Evolutionary conservation across 2,113 vertebrate species (phyloP).

Genomic region (Gulo gulo): DNA sequence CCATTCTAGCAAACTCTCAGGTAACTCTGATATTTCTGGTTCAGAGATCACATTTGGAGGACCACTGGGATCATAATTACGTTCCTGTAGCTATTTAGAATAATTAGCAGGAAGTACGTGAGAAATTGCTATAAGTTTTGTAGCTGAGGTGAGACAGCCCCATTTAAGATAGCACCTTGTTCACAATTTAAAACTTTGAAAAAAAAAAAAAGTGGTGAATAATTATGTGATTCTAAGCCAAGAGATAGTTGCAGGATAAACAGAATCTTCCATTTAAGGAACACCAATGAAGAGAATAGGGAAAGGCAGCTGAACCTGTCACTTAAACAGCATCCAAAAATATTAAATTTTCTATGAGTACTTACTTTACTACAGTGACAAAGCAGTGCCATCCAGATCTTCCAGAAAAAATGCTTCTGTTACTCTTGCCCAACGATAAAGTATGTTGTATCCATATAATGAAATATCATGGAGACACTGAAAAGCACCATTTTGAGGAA

Average conservation of each 20-base stretch:
- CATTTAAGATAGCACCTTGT: slow-evolving; percentile 9
- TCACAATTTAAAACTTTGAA: background rate
- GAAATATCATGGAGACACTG: background rate
- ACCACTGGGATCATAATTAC: background rate
- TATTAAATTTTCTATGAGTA: background rate
- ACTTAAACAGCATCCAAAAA: background rate
- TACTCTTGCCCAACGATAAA: background rate
- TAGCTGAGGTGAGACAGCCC: background rate
- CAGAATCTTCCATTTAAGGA: background rate
- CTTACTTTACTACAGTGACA: background rate
- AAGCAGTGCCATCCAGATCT: background rate
- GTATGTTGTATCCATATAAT: background rate
- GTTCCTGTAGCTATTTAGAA: background rate
- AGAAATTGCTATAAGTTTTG: background rate
- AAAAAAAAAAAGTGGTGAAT: background rate
- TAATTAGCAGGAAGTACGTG: background rate
- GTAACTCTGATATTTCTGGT: background rate
- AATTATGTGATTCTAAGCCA: background rate
- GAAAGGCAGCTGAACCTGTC: background rate
- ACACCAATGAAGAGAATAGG: background rate
- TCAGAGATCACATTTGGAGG: background rate
- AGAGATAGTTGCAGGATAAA: background rate
- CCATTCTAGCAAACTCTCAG: background rate
- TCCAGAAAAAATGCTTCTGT: background rate
- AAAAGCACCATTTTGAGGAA: background rate